Percentiles rank a stretch among this genome's conserved stretches.
Evolutionary conservation across 2,797 vertebrate species (phyloP).

Genomic region (Argyrosomus regius): DNA sequence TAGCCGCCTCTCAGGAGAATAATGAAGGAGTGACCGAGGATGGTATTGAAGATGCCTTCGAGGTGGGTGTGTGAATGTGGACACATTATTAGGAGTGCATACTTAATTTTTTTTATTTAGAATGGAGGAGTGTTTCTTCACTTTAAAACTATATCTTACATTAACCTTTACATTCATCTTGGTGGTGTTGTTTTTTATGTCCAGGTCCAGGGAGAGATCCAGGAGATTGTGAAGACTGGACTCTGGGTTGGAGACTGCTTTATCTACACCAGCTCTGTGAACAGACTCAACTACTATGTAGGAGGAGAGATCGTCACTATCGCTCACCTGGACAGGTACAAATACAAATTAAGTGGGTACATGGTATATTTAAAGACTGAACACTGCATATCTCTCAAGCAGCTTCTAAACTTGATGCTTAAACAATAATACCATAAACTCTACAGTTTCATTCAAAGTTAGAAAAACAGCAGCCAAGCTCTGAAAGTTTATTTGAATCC

Average conservation of each 20-base stretch:
- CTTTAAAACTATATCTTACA: background rate
- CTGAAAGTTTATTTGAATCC: background rate
- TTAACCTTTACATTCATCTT: conserved; percentile 5
- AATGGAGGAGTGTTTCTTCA: background rate
- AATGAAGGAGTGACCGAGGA: conserved; percentile 98
- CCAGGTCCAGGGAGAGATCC: conserved; percentile 98
- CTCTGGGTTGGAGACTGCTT: conserved; percentile 99
- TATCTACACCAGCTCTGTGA: conserved; percentile 99
- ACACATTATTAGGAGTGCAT: background rate
- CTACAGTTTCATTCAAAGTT: background rate
- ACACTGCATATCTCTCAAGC: background rate
- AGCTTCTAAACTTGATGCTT: background rate
- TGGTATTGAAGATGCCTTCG: conserved; percentile 98
- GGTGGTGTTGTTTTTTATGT: too few relatives aligned
- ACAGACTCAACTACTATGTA: conserved; percentile 98
- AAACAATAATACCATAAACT: background rate
- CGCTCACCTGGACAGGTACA: conserved; percentile 97
- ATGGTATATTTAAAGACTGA: background rate
- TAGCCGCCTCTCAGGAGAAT: conserved; percentile 95
- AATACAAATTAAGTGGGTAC: background rate
- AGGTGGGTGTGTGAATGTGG: conserved; percentile 83
- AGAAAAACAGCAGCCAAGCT: background rate
- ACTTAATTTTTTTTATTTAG: background rate
- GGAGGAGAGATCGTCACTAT: conserved; percentile 99
- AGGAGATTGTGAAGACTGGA: conserved; percentile 98